Evolutionary conservation across 2,113 vertebrate species (phyloP).

Genomic region (Tetrax tetrax): DNA sequence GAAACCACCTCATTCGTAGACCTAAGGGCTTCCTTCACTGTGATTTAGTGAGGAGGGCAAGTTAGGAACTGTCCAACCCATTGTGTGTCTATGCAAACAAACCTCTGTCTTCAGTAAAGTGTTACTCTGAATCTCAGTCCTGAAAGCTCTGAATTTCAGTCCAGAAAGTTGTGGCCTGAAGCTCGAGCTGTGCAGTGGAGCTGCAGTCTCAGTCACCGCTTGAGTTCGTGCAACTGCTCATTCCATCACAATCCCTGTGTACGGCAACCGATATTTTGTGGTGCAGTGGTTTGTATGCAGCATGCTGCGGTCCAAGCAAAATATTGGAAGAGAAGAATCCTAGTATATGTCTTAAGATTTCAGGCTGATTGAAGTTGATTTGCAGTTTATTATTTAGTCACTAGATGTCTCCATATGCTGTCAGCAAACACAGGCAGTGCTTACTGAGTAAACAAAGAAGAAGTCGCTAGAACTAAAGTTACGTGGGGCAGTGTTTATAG

Average conservation of each 20-base stretch:
- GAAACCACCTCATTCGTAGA: background rate
- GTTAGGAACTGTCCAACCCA: background rate
- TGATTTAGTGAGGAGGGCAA: background rate
- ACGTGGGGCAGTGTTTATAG: background rate
- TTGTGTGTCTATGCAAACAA: background rate
- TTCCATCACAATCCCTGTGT: fast-evolving
- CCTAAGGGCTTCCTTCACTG: background rate
- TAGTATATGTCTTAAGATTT: fast-evolving
- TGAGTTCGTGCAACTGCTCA: background rate
- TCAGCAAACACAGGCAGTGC: background rate
- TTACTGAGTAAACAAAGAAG: slow-evolving; percentile 20
- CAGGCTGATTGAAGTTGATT: background rate
- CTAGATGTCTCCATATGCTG: slow-evolving; percentile 44
- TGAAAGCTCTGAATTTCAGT: background rate
- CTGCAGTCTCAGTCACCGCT: background rate
- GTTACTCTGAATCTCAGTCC: background rate
- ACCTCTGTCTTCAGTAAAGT: background rate
- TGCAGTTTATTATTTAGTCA: background rate
- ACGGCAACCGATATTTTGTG: fast-evolving
- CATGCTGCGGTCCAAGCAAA: background rate
- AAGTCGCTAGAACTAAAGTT: background rate
- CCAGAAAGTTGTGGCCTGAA: background rate
- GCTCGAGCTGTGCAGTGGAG: background rate
- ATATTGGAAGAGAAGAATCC: fast-evolving
- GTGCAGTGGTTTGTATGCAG: fast-evolving